phyloP scores from a whole-genome alignment of 2,113 vertebrate genomes.

The Saguinus midas region DNA sequence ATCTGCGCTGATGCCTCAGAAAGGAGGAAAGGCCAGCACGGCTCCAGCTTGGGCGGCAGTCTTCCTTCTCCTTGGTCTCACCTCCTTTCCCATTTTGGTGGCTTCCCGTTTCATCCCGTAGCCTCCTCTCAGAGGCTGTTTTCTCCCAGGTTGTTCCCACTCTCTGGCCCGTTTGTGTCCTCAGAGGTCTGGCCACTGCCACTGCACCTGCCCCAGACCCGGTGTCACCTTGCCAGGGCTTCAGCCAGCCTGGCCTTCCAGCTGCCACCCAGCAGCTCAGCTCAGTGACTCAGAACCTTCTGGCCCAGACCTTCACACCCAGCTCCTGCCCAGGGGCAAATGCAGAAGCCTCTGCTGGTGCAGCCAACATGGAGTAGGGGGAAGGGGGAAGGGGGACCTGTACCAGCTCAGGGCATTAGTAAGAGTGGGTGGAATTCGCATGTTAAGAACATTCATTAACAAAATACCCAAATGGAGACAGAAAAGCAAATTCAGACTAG shows the following conservation, averaged over 20 bases:
- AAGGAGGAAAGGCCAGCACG: neutral
- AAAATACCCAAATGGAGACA: neutral
- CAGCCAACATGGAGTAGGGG: neutral
- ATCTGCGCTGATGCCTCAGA: neutral
- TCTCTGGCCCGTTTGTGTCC: neutral
- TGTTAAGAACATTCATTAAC: neutral
- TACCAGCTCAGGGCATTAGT: neutral
- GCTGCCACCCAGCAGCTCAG: neutral
- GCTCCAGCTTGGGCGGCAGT: neutral
- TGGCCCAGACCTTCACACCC: constrained; percentile 44
- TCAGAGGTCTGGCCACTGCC: constrained; percentile 25
- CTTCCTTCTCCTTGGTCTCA: neutral
- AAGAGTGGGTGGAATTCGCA: neutral
- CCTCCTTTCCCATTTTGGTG: constrained; percentile 17
- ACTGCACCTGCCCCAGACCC: neutral
- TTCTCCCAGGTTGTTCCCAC: neutral
- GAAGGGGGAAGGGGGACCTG: neutral
- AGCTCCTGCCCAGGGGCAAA: neutral
- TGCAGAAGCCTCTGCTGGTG: neutral
- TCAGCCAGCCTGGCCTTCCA: constrained; percentile 2
- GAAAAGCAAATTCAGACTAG: neutral
- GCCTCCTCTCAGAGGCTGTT: constrained; percentile 27
- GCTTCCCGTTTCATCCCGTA: neutral
- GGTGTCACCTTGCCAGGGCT: neutral
- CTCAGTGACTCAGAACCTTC: constrained; percentile 44